Evolutionary conservation across 2,113 vertebrate genomes (phyloP), one percentile per base, ranked within the genome.

Genomic region (Nothoprocta pentlandii): DNA sequence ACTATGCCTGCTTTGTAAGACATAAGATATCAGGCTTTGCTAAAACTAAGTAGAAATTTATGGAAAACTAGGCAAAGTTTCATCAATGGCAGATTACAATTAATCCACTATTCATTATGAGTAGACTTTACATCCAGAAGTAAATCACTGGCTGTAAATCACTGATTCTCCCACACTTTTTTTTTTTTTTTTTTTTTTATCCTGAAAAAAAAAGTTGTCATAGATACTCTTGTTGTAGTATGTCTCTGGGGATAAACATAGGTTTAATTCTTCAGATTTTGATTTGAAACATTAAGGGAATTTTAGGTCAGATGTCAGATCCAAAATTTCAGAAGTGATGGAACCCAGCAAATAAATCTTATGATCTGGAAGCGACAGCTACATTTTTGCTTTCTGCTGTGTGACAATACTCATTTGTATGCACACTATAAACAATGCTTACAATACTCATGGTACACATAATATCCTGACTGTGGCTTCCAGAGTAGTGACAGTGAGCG

Each of bases 181-280:
- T 44, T 10, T 41, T 39, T 7, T 39, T 39, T 39, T 7, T 39
- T 39, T 47, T 47, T 47, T 9, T 39, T 39, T 68, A n/a, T 66
- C 25, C 3, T 39, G 20, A 9, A 39, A 39, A 39, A 39, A 73
- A 66, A 56, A 42, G 11, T 2, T 22, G 5, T 77, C 54, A 20
- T 16, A 64, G 62, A 39, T 49, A 62, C 11, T 63, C n/a, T 22
- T 30, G 63, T 5, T 81, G 81, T 87, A 49, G 5, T 23, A 10
- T 8, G 4, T 46, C 9, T 71, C 22, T 79, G 21, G 32, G 0
- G 0, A 28, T 63, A 1, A 66, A 3, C 25, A 26, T 7, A 32
- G 8, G 17, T 56, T 74, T 78, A 26, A 17, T 91, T 86, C 51
- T 63, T 74, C 16, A 5, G 39, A 2, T 9, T 9, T 71, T 61